Evolutionary conservation across 2,113 vertebrate genomes (phyloP).

Genomic region (Eurypyga helias): DNA sequence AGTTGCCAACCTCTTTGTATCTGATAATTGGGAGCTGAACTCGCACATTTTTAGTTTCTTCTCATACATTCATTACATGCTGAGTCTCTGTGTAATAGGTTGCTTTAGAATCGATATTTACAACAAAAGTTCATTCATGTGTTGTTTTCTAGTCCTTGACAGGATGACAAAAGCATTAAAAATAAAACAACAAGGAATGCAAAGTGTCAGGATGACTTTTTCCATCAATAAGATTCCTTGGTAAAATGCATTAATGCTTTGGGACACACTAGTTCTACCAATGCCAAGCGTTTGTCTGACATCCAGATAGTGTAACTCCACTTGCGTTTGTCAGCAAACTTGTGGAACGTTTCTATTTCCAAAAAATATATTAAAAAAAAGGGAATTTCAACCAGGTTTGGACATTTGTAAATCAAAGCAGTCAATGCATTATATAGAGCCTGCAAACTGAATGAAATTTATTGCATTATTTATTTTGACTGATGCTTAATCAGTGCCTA

Average conservation of each 20-base stretch:
- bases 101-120: constrained; percentile 35
- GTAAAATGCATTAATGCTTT: not conserved
- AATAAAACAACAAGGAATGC: not conserved
- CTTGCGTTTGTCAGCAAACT: not conserved
- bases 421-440: not conserved
- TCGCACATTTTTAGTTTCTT: not conserved
- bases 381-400: not conserved
- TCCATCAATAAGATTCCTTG: not conserved
- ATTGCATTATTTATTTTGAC: not conserved
- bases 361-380: not conserved
- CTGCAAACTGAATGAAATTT: not conserved
- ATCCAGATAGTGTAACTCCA: not conserved
- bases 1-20: not conserved
- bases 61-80: not conserved
- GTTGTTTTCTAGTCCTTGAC: not conserved
- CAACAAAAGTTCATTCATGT: not conserved
- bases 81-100: not conserved
- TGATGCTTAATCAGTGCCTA: not conserved
- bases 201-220: not conserved
- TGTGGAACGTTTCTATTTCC: not conserved
- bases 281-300: not conserved
- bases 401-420: not conserved
- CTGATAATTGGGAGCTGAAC: not conserved
- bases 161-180: not conserved
- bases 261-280: not conserved